Evolutionary conservation across 2,888 invertebrate genomes (phyloP).

Genomic region (Cheilosia impressa): DNA sequence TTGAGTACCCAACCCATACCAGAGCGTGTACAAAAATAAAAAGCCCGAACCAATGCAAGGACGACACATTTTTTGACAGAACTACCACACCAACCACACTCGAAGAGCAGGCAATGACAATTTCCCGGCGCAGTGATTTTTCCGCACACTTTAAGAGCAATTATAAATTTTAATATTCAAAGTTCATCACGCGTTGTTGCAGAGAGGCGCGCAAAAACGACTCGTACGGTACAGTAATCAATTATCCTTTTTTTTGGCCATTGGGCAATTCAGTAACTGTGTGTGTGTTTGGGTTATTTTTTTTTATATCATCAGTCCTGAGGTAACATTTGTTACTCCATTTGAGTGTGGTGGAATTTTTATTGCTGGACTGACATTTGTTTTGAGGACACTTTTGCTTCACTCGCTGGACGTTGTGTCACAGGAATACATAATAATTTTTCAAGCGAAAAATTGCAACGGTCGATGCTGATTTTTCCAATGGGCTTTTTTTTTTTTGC

Average conservation of each 20-base stretch:
- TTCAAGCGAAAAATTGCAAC: constrained; percentile 72
- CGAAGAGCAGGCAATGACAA: constrained; percentile 61
- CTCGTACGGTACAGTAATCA: constrained; percentile 74
- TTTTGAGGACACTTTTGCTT: constrained; percentile 54
- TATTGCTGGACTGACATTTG: constrained; percentile 74
- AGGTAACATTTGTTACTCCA: constrained; percentile 73
- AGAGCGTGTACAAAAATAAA: constrained; percentile 8
- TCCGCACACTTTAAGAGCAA: constrained; percentile 76
- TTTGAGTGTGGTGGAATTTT: constrained; percentile 70
- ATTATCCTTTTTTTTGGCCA: constrained; percentile 71
- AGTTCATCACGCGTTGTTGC: constrained; percentile 74
- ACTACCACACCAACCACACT: constrained; percentile 26
- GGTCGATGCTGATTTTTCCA: constrained; percentile 39
- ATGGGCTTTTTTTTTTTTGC: constrained; percentile 24
- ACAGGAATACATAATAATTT: constrained; percentile 75
- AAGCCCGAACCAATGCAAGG: constrained; percentile 55
- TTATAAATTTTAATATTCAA: constrained; percentile 75
- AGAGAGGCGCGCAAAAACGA: constrained; percentile 63
- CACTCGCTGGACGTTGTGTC: constrained; percentile 42
- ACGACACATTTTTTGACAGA: constrained; percentile 72
- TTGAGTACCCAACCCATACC: constrained; percentile 21
- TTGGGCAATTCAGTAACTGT: constrained; percentile 47
- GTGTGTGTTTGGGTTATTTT: constrained; percentile 7
- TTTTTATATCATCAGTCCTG: constrained; percentile 18
- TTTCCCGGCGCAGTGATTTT: constrained; percentile 74